Evolutionary conservation across 35 echinoderm and acorn worm genomes (phyloP).

Genomic region (Eucidaris tribuloides): DNA sequence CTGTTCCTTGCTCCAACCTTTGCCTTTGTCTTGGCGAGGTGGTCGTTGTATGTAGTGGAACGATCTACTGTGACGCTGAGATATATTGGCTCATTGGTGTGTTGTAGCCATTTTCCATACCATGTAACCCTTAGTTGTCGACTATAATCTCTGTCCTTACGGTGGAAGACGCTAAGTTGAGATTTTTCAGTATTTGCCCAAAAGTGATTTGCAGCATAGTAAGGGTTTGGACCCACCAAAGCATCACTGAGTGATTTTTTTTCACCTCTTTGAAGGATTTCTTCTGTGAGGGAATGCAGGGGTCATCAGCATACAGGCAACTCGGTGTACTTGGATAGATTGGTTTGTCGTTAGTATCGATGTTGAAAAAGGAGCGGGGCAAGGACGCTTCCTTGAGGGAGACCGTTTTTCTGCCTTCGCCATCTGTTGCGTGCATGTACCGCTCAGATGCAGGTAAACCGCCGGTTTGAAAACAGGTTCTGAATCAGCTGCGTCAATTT

Average conservation of each 20-base stretch:
- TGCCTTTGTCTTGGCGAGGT: not conserved
- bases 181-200: not conserved
- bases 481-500: not conserved
- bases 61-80: not conserved
- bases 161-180: constrained; percentile 8
- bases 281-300: not conserved
- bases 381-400: constrained; percentile 16
- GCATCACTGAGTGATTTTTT: constrained; percentile 3
- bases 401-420: constrained; percentile 6
- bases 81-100: not conserved
- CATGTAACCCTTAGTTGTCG: not conserved
- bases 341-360: constrained; percentile 18
- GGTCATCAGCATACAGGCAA: constrained; percentile 35
- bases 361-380: constrained; percentile 12
- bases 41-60: not conserved
- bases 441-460: not conserved
- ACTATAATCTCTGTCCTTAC: not conserved
- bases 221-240: not conserved
- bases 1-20: not conserved
- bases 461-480: not conserved
- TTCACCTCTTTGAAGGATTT: not conserved
- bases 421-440: not conserved
- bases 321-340: not conserved
- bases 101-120: not conserved
- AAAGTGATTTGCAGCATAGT: not conserved